Base-by-base conservation (phyloP, 2,888 invertebrate genomes). In the Poecilobothrus nobilitatus region DNA sequence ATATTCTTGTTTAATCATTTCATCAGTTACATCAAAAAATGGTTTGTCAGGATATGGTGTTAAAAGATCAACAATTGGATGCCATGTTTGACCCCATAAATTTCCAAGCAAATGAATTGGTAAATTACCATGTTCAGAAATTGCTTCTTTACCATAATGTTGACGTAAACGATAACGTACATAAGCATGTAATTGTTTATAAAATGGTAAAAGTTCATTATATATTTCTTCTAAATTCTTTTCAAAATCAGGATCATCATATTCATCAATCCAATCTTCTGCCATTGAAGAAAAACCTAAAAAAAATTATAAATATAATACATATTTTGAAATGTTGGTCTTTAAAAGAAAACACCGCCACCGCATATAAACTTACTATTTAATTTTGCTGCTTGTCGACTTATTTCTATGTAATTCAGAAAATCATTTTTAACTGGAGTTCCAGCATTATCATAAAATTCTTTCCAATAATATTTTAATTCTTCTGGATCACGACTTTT, bases 21-120 rank as follows among this genome's bases (percentile, higher is more conserved):
- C 86, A 27, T 84, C 83, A 0, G 89, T 90, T 15, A 92, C 87
- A 78, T 93, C 91, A 0, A 89, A 83, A 70, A 87, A 86, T 20
- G 86, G 83, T 73, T 88, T 89, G 71, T 88, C 87, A 0, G 90
- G 88, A 76, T 86, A 90, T 0, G 95, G 94, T 1, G 87, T 86
- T 7, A 90, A 87, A 67, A 89, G 85, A 2, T 79, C 78, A 10
- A 76, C 74, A 0, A 78, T 74, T 41, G 77, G 74, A 66, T 81
- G 82, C 93, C 93, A 94, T 0, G 85, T 84, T 78, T 94, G 93
- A 0, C 88, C 89, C 93, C 93, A 93, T 89, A 93, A 89, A 76
- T 93, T 81, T 85, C 91, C 91, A 71, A 91, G 78, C 37, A 92
- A 81, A 84, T 92, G 91, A 21, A 90, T 91, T 0, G 92, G 92